Evolutionary conservation across 2,888 invertebrate species (phyloP), one percentile per base, ranked within the genome.

Genomic region (Cerastis rubricosa): DNA sequence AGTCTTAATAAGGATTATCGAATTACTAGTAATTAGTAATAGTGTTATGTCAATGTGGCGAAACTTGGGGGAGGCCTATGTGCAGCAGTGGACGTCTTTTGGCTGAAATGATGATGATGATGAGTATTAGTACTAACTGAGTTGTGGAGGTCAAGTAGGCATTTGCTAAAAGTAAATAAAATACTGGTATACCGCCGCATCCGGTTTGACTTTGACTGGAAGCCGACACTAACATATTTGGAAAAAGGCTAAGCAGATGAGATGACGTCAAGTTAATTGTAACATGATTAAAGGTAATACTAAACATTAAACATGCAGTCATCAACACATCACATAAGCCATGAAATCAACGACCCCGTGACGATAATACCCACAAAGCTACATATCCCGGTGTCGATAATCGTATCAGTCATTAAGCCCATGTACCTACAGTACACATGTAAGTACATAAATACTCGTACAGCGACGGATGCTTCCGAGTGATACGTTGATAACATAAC

Each of bases 401-500:
- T 74, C 78, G 65, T 80, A 74, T 80, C 74, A 78, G 78, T 74
- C 65, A 80, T 80, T 78, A 78, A 78, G 78, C 74, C 51, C 35
- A 29, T 72, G 45, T n/a, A 72, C 51, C 59, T 3, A 22, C 40
- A 17, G 43, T 43, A 43, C 64, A 43, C 64, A 64, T 64, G 43
- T 64, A 43, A 2, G n/a, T n/a, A 35, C 35, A 35, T 35, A 35
- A 3, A 35, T 35, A 35, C 35, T 35, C 35, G n/a, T n/a, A 79
- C 25, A 45, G 22, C 22, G 14, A n/a, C 78, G 73, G 74, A 59
- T 59, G 80, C 59, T 74, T 47, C 65, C 35, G 35, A 61, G 40
- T 74, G 79, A 57, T 71, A 49, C 25, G 59, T 43, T 51, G 78
- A 80, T 66, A 80, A 51, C 74, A 40, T 59, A 65, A 51, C 65